These are phyloP conservation scores for Eubasilissa splendida DNA, from an alignment of 2,888 invertebrate species.

Conservation along the genomic window DNA sequence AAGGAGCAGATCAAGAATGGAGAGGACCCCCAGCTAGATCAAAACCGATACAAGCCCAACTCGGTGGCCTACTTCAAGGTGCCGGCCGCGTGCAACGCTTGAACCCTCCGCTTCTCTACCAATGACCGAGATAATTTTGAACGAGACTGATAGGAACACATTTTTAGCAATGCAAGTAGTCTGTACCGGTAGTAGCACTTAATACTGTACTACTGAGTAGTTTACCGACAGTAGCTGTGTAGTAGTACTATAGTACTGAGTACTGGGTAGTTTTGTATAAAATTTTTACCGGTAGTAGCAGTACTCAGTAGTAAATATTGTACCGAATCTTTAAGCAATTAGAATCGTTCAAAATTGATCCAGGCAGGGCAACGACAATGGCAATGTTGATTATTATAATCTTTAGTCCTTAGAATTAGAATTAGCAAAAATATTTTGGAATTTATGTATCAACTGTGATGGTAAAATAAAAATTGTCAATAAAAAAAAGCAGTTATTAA, in stretches of 20 bases:
- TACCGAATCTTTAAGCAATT: neutral
- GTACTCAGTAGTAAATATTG: neutral
- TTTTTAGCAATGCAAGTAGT: neutral
- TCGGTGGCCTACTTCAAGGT: constrained; percentile 63
- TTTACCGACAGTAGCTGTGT: no score
- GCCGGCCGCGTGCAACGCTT: constrained; percentile 65
- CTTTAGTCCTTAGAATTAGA: constrained; percentile 6
- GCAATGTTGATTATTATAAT: neutral
- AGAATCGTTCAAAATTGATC: neutral
- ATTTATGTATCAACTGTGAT: neutral
- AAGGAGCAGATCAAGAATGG: constrained; percentile 66
- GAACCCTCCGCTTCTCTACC: constrained; percentile 51
- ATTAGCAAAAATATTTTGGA: neutral
- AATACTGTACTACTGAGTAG: no score
- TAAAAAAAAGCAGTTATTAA: constrained; percentile 7
- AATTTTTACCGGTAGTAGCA: no score
- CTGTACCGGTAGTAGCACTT: no score
- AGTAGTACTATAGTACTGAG: no score
- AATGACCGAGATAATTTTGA: neutral
- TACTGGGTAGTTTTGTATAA: no score
- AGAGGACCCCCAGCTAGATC: constrained; percentile 65
- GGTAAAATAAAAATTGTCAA: neutral
- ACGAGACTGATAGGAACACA: neutral
- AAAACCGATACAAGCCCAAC: constrained; percentile 61
- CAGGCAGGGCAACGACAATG: neutral